These are phyloP conservation scores for Dasyprocta punctata DNA, from an alignment of 2,113 vertebrate genomes.

Conservation along the genomic window DNA sequence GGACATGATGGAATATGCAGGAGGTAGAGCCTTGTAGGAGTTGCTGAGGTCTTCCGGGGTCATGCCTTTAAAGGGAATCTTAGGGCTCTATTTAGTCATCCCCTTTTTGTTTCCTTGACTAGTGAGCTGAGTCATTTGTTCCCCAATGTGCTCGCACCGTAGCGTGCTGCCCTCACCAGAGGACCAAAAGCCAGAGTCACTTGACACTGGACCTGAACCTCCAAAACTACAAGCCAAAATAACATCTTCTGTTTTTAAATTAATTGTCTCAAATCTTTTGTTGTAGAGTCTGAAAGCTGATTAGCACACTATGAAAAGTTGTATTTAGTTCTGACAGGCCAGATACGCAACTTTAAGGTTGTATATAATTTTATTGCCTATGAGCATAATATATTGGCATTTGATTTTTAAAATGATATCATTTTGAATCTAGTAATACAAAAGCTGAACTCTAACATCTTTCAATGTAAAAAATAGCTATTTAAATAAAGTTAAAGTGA, in stretches of 20 bases:
- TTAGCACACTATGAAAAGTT: background rate
- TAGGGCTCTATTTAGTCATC: background rate
- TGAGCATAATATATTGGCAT: background rate
- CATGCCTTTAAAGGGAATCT: background rate
- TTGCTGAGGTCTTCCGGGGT: background rate
- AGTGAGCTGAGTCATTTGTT: background rate
- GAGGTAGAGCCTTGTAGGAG: too few species aligned
- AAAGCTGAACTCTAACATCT: background rate
- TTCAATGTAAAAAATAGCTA: background rate
- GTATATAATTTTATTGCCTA: background rate
- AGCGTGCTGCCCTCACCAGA: background rate
- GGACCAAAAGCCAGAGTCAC: background rate
- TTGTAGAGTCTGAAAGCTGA: background rate
- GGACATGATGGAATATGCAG: background rate
- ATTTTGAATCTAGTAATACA: background rate
- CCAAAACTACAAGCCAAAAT: background rate
- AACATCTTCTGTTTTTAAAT: background rate
- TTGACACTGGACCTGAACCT: background rate
- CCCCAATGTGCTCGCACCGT: background rate
- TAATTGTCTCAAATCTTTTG: background rate
- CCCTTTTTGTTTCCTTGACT: background rate
- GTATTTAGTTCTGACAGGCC: background rate
- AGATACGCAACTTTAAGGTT: background rate
- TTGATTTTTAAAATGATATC: background rate
- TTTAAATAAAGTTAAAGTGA: constrained; percentile 13